Evolutionary conservation across 2,888 invertebrate species (phyloP).

Genomic region (Lomographa bimaculata): DNA sequence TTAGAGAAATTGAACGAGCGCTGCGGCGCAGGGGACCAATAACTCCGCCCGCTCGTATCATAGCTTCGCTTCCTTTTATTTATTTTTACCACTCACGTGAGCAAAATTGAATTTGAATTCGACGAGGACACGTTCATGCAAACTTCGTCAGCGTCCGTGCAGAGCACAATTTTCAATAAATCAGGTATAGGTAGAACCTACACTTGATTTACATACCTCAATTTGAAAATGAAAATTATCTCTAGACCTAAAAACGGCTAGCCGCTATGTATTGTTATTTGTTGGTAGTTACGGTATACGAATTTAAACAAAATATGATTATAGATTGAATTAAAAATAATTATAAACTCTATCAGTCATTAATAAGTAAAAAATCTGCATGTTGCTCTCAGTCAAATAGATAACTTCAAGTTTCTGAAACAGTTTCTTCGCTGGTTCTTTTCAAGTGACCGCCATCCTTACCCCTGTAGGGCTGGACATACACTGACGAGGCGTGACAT

Average conservation of each 20-base stretch:
- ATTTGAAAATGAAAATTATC: not conserved
- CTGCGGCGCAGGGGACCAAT: conserved; percentile 78
- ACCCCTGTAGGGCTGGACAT: conserved; percentile 17
- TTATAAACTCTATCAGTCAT: no score
- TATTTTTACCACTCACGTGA: conserved; percentile 81
- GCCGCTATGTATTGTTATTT: no score
- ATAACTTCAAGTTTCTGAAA: no score
- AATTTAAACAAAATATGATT: no score
- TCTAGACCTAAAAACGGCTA: no score
- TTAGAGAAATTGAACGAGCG: conserved; percentile 83
- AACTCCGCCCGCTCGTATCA: conserved; percentile 82
- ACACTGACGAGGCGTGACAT: conserved; percentile 60
- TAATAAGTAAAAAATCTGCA: no score
- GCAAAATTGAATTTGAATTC: conserved; percentile 78
- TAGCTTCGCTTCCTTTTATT: conserved; percentile 76
- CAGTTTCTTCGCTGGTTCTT: no score
- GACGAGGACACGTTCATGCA: conserved; percentile 54
- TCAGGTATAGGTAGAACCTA: no score
- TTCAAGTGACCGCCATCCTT: conserved; percentile 10
- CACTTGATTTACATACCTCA: not conserved
- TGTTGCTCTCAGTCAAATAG: no score
- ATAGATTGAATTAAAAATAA: no score
- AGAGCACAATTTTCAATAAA: not conserved
- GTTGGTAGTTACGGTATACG: no score
- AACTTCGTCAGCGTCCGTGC: conserved; percentile 26